Conservation (phyloP, 37 sponge, comb jelly and placozoan genomes). For the Cliona cf. orientalis region DNA sequence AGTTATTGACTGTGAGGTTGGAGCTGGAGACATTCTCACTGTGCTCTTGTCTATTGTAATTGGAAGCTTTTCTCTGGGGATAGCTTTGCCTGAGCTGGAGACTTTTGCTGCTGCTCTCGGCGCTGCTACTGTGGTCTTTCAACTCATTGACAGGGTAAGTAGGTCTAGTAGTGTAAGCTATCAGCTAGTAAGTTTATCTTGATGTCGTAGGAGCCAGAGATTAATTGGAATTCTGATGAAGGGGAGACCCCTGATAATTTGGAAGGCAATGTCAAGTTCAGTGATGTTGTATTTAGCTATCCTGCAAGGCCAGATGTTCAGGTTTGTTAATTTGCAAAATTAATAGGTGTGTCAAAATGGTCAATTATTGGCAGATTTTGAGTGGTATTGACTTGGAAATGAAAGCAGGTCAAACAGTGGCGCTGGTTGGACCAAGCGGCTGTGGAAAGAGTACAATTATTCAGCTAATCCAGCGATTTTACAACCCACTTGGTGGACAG, state of each 20-base stretch:
- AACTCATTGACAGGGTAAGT: slow-evolving; percentile 83
- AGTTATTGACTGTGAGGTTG: slow-evolving; percentile 53
- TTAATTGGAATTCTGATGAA: slow-evolving; percentile 49
- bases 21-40: slow-evolving; percentile 65
- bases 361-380: too few relatives aligned
- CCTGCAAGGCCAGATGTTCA: slow-evolving; percentile 81
- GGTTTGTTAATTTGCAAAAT: slow-evolving; percentile 13
- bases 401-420: slow-evolving; percentile 75
- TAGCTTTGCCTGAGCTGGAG: slow-evolving; percentile 83
- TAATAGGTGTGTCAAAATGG: too few relatives aligned
- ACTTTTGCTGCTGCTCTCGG: slow-evolving; percentile 78
- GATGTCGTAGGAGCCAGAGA: slow-evolving; percentile 68
- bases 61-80: slow-evolving; percentile 82
- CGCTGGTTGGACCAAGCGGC: slow-evolving; percentile 94
- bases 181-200: too few relatives aligned
- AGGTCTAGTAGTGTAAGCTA: too few relatives aligned
- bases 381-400: slow-evolving; percentile 67
- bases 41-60: slow-evolving; percentile 79
- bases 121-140: slow-evolving; percentile 75
- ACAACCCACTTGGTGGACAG: slow-evolving; percentile 75
- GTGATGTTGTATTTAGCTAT: slow-evolving; percentile 79
- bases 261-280: slow-evolving; percentile 78
- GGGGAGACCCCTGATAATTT: slow-evolving; percentile 68
- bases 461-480: slow-evolving; percentile 88
- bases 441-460: slow-evolving; percentile 95